These are phyloP conservation scores for Pangasianodon hypophthalmus DNA, from an alignment of 2,113 vertebrate genomes.

Conservation along the genomic window DNA sequence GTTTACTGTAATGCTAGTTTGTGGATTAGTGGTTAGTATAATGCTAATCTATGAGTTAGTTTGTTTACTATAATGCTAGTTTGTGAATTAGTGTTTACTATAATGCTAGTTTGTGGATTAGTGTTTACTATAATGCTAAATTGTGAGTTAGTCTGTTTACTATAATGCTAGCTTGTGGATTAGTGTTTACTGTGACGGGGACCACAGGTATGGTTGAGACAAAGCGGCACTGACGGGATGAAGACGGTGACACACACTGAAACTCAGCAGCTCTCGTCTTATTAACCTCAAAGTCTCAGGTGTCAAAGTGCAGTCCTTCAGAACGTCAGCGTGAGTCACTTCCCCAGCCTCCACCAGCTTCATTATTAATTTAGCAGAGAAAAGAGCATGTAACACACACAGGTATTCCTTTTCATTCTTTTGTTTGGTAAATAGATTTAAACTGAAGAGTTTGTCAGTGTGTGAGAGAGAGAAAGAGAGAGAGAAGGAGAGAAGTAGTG, in stretches of 20 bases:
- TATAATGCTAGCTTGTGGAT: neutral
- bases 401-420: conserved; percentile 1
- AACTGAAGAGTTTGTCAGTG: conserved; percentile 36
- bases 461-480: conserved; percentile 26
- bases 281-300: conserved; percentile 22
- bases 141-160: neutral
- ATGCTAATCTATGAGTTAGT: neutral
- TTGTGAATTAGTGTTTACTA: neutral
- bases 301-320: conserved; percentile 24
- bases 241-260: neutral
- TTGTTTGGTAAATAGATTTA: conserved; percentile 48
- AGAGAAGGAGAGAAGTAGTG: conserved; percentile 28
- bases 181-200: neutral
- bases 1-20: neutral
- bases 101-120: neutral
- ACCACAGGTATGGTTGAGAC: conserved; percentile 7
- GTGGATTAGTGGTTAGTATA: neutral
- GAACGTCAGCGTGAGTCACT: neutral
- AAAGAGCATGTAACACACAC: conserved; percentile 30
- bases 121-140: too few species aligned
- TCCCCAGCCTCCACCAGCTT: neutral
- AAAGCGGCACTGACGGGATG: conserved; percentile 25
- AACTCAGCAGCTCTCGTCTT: conserved; percentile 9
- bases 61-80: neutral
- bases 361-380: conserved; percentile 32